Base-by-base conservation (phyloP, 2,888 invertebrate genomes). In the Nephrocerus scutellatus region DNA sequence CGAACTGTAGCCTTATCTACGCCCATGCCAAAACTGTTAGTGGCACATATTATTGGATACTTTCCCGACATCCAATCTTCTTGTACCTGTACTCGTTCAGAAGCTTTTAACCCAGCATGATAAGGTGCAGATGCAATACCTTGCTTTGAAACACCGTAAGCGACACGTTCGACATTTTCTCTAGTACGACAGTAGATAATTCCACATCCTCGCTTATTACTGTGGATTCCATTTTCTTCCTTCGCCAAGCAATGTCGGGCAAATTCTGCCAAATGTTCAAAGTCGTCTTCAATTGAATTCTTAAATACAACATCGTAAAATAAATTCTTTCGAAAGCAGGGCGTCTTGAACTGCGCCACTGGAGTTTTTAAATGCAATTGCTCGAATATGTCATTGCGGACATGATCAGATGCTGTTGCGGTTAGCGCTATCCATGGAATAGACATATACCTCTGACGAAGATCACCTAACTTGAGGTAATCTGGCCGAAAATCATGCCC, bases 11-110 rank as follows among this genome's bases (percentile, higher is more conserved):
- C 80, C 68, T 98, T 98, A 66, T 98, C 97, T 3, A 98, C 92
- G 30, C 98, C 98, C 98, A 98, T 99, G 24, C 98, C 98, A 71
- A 98, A 98, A 57, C 95, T 95, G 41, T 97, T 84, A 0, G 98
- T 98, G 5, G 98, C 97, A 48, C 87, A 87, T 50, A 98, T 95
- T 19, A 96, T 85, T 3, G 88, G 82, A 53, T 82, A 80, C 50
- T 81, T 80, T 1, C 96, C 96, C 22, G 73, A 73, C 71, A 91
- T 90, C 97, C 97, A 98, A 48, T 83, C 80, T 60, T 87, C 84
- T 69, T 98, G 97, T 23, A 84, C 82, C 31, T 77, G 73, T 35
- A 79, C 74, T 36, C 95, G 75, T 35, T 88, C 82, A 1, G 73
- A 71, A 30, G 78, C 75, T 57, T 81, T 84, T 39, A 91, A 70